Conservation (phyloP, 2,113 vertebrate species). For the Picathartes gymnocephalus region DNA sequence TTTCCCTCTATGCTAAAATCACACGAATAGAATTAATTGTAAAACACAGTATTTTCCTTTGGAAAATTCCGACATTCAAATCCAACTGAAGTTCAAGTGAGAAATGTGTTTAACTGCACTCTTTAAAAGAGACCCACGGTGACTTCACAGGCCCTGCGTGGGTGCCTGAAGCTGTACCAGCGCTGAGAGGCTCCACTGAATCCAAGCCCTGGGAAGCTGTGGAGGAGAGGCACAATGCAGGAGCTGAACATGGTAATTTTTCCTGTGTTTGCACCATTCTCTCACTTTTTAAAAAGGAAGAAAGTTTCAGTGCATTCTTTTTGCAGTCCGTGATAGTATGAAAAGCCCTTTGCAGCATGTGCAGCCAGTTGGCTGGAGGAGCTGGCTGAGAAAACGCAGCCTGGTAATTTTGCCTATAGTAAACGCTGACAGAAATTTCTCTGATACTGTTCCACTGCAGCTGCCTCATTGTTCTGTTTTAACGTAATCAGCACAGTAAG, state of each 20-base stretch:
- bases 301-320: conserved; percentile 41
- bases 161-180: background rate
- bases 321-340: background rate
- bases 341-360: conserved; percentile 11
- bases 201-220: background rate
- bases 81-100: background rate
- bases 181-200: background rate
- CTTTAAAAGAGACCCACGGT: background rate
- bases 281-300: background rate
- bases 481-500: conserved; percentile 51
- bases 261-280: conserved; percentile 21
- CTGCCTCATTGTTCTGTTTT: conserved; percentile 61
- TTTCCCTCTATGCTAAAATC: background rate
- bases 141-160: background rate
- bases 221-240: background rate
- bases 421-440: conserved; percentile 62
- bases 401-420: conserved; percentile 42
- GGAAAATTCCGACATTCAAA: background rate
- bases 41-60: background rate
- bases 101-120: background rate
- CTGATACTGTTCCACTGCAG: conserved; percentile 56
- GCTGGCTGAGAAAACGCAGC: conserved; percentile 43
- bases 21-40: background rate
- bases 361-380: conserved; percentile 59
- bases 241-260: background rate